These are phyloP conservation scores for Esox niger DNA, from an alignment of 2,113 vertebrate genomes.

Conservation along the genomic window DNA sequence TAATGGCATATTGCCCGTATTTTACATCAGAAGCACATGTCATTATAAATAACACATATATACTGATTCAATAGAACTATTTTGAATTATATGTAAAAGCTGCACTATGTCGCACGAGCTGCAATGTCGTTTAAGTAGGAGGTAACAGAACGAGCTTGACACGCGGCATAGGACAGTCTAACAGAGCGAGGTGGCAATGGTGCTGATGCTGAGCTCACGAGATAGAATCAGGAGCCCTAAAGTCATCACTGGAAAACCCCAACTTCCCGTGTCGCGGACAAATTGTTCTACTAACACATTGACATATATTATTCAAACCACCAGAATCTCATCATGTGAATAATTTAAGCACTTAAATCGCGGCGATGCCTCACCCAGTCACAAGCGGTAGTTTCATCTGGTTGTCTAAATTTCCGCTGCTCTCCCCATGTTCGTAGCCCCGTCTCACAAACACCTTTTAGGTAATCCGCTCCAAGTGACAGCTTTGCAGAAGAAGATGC, in stretches of 20 bases:
- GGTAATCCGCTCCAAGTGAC: constrained; percentile 78
- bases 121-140: constrained; percentile 44
- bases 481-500: constrained; percentile 86
- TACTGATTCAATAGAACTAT: too few relatives aligned
- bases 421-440: constrained; percentile 75
- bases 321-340: constrained; percentile 15
- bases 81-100: too few relatives aligned
- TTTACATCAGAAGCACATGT: not conserved
- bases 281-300: constrained; percentile 17
- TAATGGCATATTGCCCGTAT: not conserved
- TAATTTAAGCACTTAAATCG: constrained; percentile 27
- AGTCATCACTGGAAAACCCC: constrained; percentile 2
- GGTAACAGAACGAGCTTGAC: not conserved
- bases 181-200: constrained; percentile 22
- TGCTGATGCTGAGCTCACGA: constrained; percentile 53
- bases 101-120: constrained; percentile 2
- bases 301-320: constrained; percentile 37
- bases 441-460: constrained; percentile 69
- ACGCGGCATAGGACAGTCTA: constrained; percentile 18
- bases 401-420: constrained; percentile 67
- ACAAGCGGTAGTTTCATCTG: constrained; percentile 70
- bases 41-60: too few relatives aligned
- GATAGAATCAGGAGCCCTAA: constrained; percentile 7
- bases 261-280: constrained; percentile 25
- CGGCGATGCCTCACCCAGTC: constrained; percentile 71